phyloP scores from a whole-genome alignment of 2,797 vertebrate genomes.

The Triplophysa bombifrons region DNA sequence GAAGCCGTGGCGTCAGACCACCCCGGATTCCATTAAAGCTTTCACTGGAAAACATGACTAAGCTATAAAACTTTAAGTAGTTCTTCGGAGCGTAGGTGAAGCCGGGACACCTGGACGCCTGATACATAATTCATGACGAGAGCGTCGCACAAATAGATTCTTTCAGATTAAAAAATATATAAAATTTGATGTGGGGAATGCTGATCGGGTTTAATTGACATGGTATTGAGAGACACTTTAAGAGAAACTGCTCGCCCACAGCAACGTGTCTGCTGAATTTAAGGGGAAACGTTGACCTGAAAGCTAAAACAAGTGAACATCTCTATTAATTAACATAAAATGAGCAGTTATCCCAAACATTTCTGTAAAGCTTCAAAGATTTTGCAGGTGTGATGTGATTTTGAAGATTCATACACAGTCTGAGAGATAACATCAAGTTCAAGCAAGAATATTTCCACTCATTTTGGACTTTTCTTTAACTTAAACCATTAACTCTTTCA shows the following conservation, averaged over 20 bases:
- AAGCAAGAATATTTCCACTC: background rate
- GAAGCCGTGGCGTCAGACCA: constrained; percentile 60
- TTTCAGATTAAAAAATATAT: constrained; percentile 17
- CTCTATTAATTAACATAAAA: constrained; percentile 25
- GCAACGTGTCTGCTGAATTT: background rate
- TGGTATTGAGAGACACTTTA: background rate
- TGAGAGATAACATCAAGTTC: background rate
- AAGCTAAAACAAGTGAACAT: background rate
- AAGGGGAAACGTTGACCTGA: constrained; percentile 2
- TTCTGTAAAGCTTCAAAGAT: background rate
- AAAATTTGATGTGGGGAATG: constrained; percentile 6
- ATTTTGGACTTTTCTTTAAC: background rate
- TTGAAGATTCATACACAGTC: background rate
- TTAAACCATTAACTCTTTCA: too few species aligned
- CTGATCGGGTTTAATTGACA: background rate
- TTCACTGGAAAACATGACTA: constrained; percentile 63
- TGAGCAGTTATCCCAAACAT: constrained; percentile 20
- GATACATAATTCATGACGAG: constrained; percentile 57
- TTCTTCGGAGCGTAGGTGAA: constrained; percentile 49
- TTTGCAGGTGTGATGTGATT: background rate
- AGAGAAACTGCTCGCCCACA: background rate
- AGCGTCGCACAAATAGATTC: constrained; percentile 24
- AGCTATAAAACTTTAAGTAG: constrained; percentile 75
- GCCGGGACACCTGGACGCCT: constrained; percentile 50
- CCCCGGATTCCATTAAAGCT: constrained; percentile 71